phyloP scores from a whole-genome alignment of 2,888 invertebrate genomes.

The Silvanus unidentatus region DNA sequence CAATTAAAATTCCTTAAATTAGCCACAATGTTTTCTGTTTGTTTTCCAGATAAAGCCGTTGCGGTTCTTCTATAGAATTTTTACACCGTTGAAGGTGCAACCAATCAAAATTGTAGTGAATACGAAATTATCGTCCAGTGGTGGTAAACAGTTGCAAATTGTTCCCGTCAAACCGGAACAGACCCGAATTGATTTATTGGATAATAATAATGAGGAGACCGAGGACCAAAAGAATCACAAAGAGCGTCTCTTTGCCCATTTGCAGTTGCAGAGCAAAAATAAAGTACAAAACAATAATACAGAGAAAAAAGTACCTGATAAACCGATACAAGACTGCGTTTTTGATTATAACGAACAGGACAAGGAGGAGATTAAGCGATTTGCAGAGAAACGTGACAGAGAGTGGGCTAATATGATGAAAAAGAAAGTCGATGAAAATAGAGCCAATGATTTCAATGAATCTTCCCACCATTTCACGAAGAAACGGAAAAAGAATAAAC shows the following conservation, averaged over 20 bases:
- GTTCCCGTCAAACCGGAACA: slow-evolving; percentile 36
- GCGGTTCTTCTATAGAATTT: slow-evolving; percentile 60
- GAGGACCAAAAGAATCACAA: slow-evolving; percentile 31
- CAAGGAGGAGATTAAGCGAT: slow-evolving; percentile 43
- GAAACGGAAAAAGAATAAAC: slow-evolving; percentile 54
- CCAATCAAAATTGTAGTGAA: slow-evolving; percentile 44
- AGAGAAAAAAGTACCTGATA: slow-evolving; percentile 28
- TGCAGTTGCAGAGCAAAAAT: slow-evolving; percentile 39
- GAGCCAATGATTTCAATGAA: slow-evolving; percentile 25
- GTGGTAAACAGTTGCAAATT: slow-evolving; percentile 42
- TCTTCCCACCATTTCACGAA: slow-evolving; percentile 43
- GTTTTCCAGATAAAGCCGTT: slow-evolving; percentile 59
- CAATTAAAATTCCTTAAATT: too few species aligned
- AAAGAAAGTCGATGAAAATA: slow-evolving; percentile 36
- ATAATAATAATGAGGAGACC: slow-evolving; percentile 19
- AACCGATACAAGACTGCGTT: slow-evolving; percentile 34
- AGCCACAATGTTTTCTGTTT: too few species aligned
- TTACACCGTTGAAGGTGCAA: slow-evolving; percentile 39
- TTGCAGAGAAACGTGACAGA: slow-evolving; percentile 44
- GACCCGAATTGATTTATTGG: too few species aligned
- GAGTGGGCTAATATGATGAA: slow-evolving; percentile 46
- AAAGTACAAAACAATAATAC: slow-evolving; percentile 27
- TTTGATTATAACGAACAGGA: slow-evolving; percentile 44
- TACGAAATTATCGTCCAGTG: slow-evolving; percentile 37
- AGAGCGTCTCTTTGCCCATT: slow-evolving; percentile 38